Evolutionary conservation across 2,888 invertebrate genomes (phyloP).

Genomic region (Hofmannophila pseudospretella): DNA sequence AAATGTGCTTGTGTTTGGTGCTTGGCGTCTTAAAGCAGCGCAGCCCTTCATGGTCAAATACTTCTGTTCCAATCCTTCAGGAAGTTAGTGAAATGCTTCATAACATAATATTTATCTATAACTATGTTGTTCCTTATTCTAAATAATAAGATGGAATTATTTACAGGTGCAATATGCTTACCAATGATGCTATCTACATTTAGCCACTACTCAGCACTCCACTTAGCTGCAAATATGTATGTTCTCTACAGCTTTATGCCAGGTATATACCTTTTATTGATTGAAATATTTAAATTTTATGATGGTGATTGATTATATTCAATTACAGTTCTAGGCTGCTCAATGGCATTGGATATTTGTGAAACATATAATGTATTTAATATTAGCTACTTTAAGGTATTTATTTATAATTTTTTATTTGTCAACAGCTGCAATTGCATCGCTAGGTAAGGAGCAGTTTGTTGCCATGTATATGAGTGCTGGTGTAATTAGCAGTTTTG

Average conservation of each 20-base stretch:
- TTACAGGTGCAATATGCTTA: constrained; percentile 84
- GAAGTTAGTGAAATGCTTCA: constrained; percentile 75
- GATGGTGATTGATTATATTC: too few species aligned
- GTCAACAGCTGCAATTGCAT: constrained; percentile 82
- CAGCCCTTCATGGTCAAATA: constrained; percentile 88
- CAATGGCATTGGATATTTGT: too few species aligned
- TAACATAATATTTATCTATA: too few species aligned
- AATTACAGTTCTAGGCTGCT: too few species aligned
- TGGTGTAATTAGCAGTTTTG: constrained; percentile 91
- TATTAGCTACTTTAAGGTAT: too few species aligned
- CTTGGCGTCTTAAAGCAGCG: constrained; percentile 87
- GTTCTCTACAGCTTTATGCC: constrained; percentile 91
- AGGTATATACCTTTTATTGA: constrained; percentile 42
- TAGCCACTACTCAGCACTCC: constrained; percentile 92
- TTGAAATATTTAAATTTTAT: too few species aligned
- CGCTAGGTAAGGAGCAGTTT: constrained; percentile 95
- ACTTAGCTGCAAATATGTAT: constrained; percentile 97
- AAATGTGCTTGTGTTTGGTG: constrained; percentile 87
- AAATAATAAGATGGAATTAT: too few species aligned
- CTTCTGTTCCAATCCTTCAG: constrained; percentile 90
- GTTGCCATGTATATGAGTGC: constrained; percentile 92
- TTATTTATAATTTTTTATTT: too few species aligned
- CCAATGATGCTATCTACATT: constrained; percentile 97
- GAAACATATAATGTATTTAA: too few species aligned
- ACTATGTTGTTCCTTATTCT: too few species aligned